These are phyloP conservation scores for Diadegma fenestrale DNA, from an alignment of 2,888 invertebrate species.

Conservation along the genomic window DNA sequence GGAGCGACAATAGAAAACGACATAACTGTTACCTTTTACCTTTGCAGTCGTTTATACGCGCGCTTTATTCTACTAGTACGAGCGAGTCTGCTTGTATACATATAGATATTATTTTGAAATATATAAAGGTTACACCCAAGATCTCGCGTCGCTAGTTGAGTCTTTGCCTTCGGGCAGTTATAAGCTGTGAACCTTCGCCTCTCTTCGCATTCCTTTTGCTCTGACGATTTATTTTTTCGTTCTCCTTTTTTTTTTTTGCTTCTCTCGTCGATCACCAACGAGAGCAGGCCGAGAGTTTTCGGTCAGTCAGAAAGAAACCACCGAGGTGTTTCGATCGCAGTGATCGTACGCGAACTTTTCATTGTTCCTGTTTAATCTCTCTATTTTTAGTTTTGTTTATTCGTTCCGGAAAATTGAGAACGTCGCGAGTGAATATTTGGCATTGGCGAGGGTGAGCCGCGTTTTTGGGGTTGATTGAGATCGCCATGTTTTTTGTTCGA, in stretches of 20 bases:
- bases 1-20: constrained; percentile 78
- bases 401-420: constrained; percentile 1
- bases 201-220: constrained; percentile 46
- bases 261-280: constrained; percentile 63
- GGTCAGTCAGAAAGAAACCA: constrained; percentile 69
- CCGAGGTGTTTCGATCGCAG: constrained; percentile 62
- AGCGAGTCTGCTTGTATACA: not conserved
- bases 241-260: constrained; percentile 27
- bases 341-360: constrained; percentile 31
- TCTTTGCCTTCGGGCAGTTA: constrained; percentile 59
- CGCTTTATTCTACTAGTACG: not conserved
- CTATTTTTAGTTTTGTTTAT: not conserved
- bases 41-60: constrained; percentile 53
- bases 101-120: constrained; percentile 37
- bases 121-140: constrained; percentile 54
- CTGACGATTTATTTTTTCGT: constrained; percentile 51
- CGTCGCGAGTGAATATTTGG: constrained; percentile 12
- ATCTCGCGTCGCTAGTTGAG: constrained; percentile 53
- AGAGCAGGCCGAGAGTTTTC: constrained; percentile 57
- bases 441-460: not conserved
- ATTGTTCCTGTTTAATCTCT: not conserved
- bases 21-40: constrained; percentile 77
- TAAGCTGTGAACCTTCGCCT: constrained; percentile 58
- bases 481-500: constrained; percentile 9
- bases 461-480: constrained; percentile 25